Base-by-base conservation (phyloP, 2,797 vertebrate species). In the Syndactyla subalaris region DNA sequence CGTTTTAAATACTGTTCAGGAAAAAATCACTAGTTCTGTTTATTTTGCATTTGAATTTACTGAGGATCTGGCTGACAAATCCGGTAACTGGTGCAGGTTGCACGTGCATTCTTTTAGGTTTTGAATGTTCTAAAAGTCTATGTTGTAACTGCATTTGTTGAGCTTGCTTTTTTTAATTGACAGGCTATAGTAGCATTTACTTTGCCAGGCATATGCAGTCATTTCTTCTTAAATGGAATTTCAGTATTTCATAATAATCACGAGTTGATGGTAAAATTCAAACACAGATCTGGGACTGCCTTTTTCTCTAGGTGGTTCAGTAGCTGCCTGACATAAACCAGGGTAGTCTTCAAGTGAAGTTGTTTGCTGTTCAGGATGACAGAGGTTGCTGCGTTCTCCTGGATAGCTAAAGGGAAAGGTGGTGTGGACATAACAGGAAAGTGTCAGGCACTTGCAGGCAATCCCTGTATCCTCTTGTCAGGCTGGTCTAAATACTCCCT, bases 371-470 rank as follows among this genome's bases (percentile, higher is more conserved):
- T 63, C 1, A 22, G 68, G 41, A 10, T 55, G 23, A 11, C 3
- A 4, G 20, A 49, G 24, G 27, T 48, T 51, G 34, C 52, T 80
- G 19, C 5, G 8, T 52, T 78, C 24, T 22, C 24, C 4, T 45
- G 16, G 29, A 38, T 84, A 52, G 23, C 15, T 67, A 12, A 55
- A 67, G 54, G 36, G 38, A 62, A 67, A 7, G 30, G 21, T 71
- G 34, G 8, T 57, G 3, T 67, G 38, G 57, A 18, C 0, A 0
- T 49, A 30, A 4, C 19, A 46, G n/a, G 8, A 30, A 39, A 13
- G 12, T 16, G 36, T 83, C 45, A 23, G 57, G 14, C 17, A 10
- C 16, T 85, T 85, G 55, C n/a, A 72, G 36, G 36, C 17, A 49
- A 7, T 82, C 26, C 39, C 89, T 2, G 0, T 22, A 41, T 68